Conservation (phyloP, 2,113 vertebrate species). For the Campylomormyrus tamandua region DNA sequence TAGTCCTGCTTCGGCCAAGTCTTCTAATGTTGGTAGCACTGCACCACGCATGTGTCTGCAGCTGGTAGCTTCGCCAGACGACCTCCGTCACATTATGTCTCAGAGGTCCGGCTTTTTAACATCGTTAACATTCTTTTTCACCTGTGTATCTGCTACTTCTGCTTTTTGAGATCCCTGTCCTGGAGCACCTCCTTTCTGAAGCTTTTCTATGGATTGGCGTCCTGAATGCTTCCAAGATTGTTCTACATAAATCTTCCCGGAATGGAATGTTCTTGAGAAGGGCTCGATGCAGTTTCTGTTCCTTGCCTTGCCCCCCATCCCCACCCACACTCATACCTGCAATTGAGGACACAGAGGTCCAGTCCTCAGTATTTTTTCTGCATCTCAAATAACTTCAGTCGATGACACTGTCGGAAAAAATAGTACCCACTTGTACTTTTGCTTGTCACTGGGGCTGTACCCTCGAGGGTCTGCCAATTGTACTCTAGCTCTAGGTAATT, state of each 20-base stretch:
- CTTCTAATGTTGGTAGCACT: neutral
- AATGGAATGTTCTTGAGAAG: neutral
- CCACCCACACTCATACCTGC: neutral
- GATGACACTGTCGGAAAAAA: neutral
- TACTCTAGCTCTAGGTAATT: neutral
- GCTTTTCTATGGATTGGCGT: neutral
- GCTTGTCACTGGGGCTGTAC: neutral
- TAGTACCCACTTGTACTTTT: neutral
- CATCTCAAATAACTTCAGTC: neutral
- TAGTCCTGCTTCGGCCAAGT: neutral
- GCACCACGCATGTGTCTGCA: neutral
- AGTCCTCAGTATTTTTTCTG: neutral
- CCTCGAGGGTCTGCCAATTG: neutral
- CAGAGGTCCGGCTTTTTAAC: neutral
- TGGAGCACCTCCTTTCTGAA: neutral
- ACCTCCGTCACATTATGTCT: neutral
- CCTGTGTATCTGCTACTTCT: neutral
- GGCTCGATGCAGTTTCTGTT: neutral
- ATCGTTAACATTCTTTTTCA: neutral
- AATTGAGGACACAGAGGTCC: neutral
- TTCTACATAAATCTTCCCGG: neutral
- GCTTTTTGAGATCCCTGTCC: neutral
- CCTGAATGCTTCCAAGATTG: neutral
- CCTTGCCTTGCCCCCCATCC: neutral
- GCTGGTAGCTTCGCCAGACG: neutral